Conservation (phyloP, 2,797 vertebrate species). For the Sebastes aleutianus region DNA sequence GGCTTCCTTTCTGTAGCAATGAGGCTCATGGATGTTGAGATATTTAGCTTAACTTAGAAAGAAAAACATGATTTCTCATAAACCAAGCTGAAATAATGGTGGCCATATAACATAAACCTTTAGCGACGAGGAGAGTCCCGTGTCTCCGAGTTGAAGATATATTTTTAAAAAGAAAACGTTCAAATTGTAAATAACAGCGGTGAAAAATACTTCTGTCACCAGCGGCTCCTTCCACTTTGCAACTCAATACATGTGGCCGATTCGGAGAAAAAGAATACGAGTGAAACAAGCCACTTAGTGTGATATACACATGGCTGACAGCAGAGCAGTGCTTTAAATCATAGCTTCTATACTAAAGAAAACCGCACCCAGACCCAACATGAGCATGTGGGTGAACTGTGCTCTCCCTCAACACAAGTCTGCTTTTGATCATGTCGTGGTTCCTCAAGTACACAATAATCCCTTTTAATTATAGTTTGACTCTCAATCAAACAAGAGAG, state of each 20-base stretch:
- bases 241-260: not conserved
- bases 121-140: not conserved
- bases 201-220: not conserved
- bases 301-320: constrained; percentile 29
- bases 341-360: constrained; percentile 14
- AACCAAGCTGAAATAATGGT: not conserved
- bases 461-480: constrained; percentile 46
- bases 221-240: not conserved
- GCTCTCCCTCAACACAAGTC: constrained; percentile 26
- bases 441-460: constrained; percentile 22
- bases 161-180: not conserved
- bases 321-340: constrained; percentile 29
- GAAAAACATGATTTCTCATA: not conserved
- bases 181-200: not conserved
- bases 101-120: not conserved
- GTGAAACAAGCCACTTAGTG: constrained; percentile 33
- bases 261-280: constrained; percentile 1
- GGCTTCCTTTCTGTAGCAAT: not conserved
- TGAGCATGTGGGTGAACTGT: constrained; percentile 20
- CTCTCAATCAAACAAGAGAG: constrained; percentile 19
- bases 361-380: constrained; percentile 35
- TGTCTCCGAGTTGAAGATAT: not conserved
- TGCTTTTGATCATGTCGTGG: constrained; percentile 41
- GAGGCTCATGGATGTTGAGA: not conserved
- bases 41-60: not conserved